These are phyloP conservation scores for Patella pellucida DNA, from an alignment of 2,888 invertebrate genomes.

Conservation along the genomic window DNA sequence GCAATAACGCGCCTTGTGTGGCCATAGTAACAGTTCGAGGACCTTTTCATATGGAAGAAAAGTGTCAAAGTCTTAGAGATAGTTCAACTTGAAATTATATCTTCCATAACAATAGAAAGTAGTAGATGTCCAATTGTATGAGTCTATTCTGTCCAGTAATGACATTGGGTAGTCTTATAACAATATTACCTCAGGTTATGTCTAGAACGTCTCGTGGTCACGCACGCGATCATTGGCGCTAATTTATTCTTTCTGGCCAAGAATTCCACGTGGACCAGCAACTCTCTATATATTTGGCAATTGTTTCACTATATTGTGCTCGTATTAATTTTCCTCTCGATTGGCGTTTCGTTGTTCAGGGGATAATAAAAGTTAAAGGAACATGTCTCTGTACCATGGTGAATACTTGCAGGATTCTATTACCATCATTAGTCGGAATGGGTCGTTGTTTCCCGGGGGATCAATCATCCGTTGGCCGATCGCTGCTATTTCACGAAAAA, in stretches of 20 bases:
- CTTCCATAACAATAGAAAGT: conserved; percentile 25
- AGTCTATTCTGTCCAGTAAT: conserved; percentile 18
- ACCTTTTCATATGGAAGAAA: not conserved
- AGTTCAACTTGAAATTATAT: conserved; percentile 22
- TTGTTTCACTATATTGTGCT: conserved; percentile 24
- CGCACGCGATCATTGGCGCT: conserved; percentile 14
- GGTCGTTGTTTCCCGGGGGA: not conserved
- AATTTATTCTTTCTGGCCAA: conserved; percentile 21
- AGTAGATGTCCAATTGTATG: conserved; percentile 16
- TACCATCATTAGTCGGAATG: conserved; percentile 9
- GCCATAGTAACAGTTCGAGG: conserved; percentile 1
- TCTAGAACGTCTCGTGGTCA: conserved; percentile 13
- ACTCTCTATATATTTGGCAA: conserved; percentile 25
- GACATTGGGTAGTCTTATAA: conserved; percentile 19
- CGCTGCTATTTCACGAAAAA: not conserved
- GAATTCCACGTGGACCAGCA: not conserved
- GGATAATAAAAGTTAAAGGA: not conserved
- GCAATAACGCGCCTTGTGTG: conserved; percentile 15
- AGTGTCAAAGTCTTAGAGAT: conserved; percentile 16
- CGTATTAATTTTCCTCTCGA: conserved; percentile 29
- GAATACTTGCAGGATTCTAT: not conserved
- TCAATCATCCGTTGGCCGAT: not conserved
- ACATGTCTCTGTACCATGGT: not conserved
- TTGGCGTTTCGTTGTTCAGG: conserved; percentile 22
- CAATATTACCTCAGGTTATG: conserved; percentile 20